phyloP scores from a whole-genome alignment of 1,140 invertebrate species.

The roundworm (Caenorhabditis elegans) region DNA sequence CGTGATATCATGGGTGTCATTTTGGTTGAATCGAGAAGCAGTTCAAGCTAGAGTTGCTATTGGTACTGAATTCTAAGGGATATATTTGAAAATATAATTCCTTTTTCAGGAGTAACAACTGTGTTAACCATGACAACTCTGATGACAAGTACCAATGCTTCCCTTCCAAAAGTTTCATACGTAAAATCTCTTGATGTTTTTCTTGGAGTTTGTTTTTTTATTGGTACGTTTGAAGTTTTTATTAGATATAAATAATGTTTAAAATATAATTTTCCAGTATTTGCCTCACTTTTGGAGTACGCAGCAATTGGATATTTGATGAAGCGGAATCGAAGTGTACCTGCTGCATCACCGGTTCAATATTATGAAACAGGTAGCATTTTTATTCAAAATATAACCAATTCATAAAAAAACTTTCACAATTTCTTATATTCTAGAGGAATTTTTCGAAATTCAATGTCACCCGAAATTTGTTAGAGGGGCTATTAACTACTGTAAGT shows the following conservation, averaged over 20 bases:
- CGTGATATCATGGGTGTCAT: conserved; percentile 90
- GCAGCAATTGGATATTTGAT: conserved; percentile 64
- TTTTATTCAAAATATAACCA: neutral
- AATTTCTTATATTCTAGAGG: neutral
- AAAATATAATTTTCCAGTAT: conserved; percentile 49
- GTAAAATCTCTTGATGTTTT: conserved; percentile 66
- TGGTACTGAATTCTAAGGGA: conserved; percentile 68
- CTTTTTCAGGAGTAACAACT: conserved; percentile 55
- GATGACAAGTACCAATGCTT: conserved; percentile 66
- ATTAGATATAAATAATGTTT: neutral
- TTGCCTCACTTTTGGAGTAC: conserved; percentile 62
- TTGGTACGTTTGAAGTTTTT: conserved; percentile 50
- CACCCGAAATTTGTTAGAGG: conserved; percentile 24
- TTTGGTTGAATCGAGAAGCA: conserved; percentile 81
- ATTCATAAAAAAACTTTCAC: neutral
- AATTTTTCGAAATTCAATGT: conserved; percentile 30
- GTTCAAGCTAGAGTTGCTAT: conserved; percentile 92
- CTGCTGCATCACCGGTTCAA: conserved; percentile 31
- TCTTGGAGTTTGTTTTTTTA: conserved; percentile 66
- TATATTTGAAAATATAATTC: neutral
- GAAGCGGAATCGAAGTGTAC: conserved; percentile 55
- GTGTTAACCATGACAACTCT: conserved; percentile 66
- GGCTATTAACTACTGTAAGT: conserved; percentile 13
- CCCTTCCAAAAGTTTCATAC: conserved; percentile 71
- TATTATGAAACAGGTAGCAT: conserved; percentile 41